These are phyloP conservation scores for Magallana angulata DNA, from an alignment of 1,140 invertebrate species.

Conservation along the genomic window DNA sequence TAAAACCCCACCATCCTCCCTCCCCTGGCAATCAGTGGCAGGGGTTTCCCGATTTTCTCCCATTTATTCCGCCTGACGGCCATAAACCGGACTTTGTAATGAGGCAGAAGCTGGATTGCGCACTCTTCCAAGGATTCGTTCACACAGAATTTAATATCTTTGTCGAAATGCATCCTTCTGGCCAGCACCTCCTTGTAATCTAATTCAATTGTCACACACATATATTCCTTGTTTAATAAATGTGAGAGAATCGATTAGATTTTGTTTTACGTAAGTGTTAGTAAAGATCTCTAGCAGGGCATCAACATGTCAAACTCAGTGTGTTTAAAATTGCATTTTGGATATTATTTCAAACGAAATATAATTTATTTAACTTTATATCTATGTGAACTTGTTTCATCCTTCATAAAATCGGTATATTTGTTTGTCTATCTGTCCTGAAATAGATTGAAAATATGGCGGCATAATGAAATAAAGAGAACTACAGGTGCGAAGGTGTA, in stretches of 20 bases:
- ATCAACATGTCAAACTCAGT: too few relatives aligned
- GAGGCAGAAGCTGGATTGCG: slow-evolving; percentile 1
- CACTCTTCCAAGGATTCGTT: slow-evolving; percentile 18
- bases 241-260: background rate
- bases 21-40: slow-evolving; percentile 17
- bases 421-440: too few relatives aligned
- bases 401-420: too few relatives aligned
- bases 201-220: background rate
- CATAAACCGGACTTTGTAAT: slow-evolving; percentile 22
- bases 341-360: too few relatives aligned
- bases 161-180: background rate
- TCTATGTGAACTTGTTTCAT: too few relatives aligned
- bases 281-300: too few relatives aligned
- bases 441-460: too few relatives aligned
- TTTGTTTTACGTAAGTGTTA: too few relatives aligned
- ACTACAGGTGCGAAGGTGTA: too few relatives aligned
- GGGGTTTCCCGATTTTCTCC: background rate
- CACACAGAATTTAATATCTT: slow-evolving; percentile 35
- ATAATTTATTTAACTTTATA: too few relatives aligned
- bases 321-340: too few relatives aligned
- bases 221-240: background rate
- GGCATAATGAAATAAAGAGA: too few relatives aligned
- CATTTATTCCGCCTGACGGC: slow-evolving; percentile 16
- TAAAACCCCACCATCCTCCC: slow-evolving; percentile 15
- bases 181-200: background rate